Conservation (phyloP, 1,140 invertebrate genomes). For the Agrilus planipennis region DNA sequence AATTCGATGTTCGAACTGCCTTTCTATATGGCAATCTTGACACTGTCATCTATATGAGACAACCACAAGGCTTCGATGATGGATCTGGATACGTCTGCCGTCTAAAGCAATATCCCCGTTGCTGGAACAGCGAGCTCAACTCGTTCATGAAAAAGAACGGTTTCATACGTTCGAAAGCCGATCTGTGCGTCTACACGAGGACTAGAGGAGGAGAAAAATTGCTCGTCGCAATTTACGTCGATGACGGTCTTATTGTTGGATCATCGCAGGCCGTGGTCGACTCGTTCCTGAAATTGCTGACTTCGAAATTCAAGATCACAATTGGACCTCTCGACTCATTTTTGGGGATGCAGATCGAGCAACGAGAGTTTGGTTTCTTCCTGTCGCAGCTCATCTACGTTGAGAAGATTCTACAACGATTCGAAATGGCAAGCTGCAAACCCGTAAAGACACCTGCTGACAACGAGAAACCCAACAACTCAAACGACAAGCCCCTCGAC, state of each 20-base stretch:
- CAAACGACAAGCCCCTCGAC: conserved; percentile 5
- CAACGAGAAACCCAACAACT: conserved; percentile 1
- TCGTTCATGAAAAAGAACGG: conserved; percentile 25
- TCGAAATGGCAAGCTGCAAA: conserved; percentile 20
- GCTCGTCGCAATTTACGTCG: conserved; percentile 35
- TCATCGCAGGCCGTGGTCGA: conserved; percentile 7
- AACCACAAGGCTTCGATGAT: conserved; percentile 21
- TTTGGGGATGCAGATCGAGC: conserved; percentile 25
- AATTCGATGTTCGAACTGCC: conserved; percentile 30
- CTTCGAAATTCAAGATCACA: conserved; percentile 10
- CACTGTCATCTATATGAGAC: conserved; percentile 32
- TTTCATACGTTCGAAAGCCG: conserved; percentile 25
- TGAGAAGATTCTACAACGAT: conserved; percentile 15
- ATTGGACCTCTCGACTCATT: conserved; percentile 16
- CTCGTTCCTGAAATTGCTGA: conserved; percentile 7
- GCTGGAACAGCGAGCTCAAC: conserved; percentile 28
- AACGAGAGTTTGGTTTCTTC: conserved; percentile 12
- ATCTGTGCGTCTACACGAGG: conserved; percentile 31
- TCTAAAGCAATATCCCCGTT: conserved; percentile 31
- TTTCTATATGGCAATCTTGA: conserved; percentile 23
- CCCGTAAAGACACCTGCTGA: conserved; percentile 12
- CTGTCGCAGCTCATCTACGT: conserved; percentile 18
- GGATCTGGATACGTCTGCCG: conserved; percentile 31
- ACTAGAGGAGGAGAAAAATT: conserved; percentile 17
- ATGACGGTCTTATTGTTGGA: conserved; percentile 33